Base-by-base conservation (phyloP, 1,140 invertebrate genomes). In the Drosophila aff. region DNA sequence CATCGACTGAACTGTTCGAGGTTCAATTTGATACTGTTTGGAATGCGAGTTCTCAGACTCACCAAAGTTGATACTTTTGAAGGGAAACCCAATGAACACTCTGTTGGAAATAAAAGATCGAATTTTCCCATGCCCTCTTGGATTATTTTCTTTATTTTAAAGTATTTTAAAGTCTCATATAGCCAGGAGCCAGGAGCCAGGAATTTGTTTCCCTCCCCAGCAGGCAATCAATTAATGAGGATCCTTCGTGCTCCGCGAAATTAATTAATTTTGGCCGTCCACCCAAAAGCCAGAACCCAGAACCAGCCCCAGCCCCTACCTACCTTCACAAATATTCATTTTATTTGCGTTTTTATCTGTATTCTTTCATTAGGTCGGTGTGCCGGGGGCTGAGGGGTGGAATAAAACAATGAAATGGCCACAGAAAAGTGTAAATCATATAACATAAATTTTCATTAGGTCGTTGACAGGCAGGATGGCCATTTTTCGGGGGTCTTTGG, bases 401-500 rank as follows among this genome's bases (percentile, higher is more conserved):
- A 53, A 52, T 52, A 33, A 84, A 85, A 75, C 74, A 76, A 77
- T 60, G 43, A 79, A 75, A 80, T 63, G 75, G 47, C 80, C 59
- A 57, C 65, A 74, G 66, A 79, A 83, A 74, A 87, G 81, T 87
- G 77, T 87, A 89, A 89, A 89, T 87, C 84, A 87, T 87, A 84
- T 81, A 84, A 81, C 84, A 87, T 87, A 77, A 89, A 89, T 87
- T 87, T 87, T 78, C 85, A 87, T 87, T 87, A 89, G 77, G 46
- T 50, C 50, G 61, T 41, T 81, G 83, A 87, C 83, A 87, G 77
- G 77, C 73, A 7, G 60, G 61, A 31, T 78, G 73, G 59, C 41
- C 67, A 81, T 52, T 77, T 67, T 77, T 26, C n/a, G 49, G 40
- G n/a, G n/a, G 28, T 31, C 38, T 64, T 55, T 2, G 71, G 79